Percentiles rank a stretch among this genome's conserved stretches.
These are phyloP conservation scores for Thumatha senex DNA, from an alignment of 2,888 invertebrate species.

Conservation along the genomic window DNA sequence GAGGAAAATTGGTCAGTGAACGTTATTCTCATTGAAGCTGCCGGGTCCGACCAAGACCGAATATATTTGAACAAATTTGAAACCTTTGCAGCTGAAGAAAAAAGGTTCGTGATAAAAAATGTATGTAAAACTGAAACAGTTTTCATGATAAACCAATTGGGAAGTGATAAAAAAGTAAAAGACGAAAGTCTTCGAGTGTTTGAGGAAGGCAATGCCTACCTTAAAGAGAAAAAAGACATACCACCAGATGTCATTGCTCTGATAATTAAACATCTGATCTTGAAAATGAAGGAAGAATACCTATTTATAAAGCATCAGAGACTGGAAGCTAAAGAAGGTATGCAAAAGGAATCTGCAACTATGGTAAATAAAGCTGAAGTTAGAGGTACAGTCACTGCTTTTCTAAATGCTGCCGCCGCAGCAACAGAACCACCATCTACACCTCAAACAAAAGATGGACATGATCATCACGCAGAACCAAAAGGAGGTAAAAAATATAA, in stretches of 20 bases:
- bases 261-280: conserved; percentile 69
- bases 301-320: conserved; percentile 66
- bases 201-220: conserved; percentile 67
- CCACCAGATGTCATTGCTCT: conserved; percentile 68
- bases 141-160: conserved; percentile 77
- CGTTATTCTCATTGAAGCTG: conserved; percentile 68
- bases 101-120: conserved; percentile 73
- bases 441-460: conserved; percentile 28
- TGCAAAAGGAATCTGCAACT: conserved; percentile 62
- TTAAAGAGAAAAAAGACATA: conserved; percentile 69
- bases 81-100: conserved; percentile 63
- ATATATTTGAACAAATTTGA: conserved; percentile 72
- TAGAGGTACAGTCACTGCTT: conserved; percentile 48
- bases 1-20: conserved; percentile 65
- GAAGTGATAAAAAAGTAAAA: conserved; percentile 70
- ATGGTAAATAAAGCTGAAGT: conserved; percentile 66
- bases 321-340: conserved; percentile 64
- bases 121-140: conserved; percentile 75
- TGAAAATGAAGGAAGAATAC: conserved; percentile 75
- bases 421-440: conserved; percentile 30
- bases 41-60: conserved; percentile 69
- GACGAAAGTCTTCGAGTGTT: conserved; percentile 68
- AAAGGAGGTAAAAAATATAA: conserved; percentile 70
- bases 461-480: conserved; percentile 13
- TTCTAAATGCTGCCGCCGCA: conserved; percentile 38